Evolutionary conservation across 2,888 invertebrate genomes (phyloP).

Genomic region (Ormyrus nitidulus): DNA sequence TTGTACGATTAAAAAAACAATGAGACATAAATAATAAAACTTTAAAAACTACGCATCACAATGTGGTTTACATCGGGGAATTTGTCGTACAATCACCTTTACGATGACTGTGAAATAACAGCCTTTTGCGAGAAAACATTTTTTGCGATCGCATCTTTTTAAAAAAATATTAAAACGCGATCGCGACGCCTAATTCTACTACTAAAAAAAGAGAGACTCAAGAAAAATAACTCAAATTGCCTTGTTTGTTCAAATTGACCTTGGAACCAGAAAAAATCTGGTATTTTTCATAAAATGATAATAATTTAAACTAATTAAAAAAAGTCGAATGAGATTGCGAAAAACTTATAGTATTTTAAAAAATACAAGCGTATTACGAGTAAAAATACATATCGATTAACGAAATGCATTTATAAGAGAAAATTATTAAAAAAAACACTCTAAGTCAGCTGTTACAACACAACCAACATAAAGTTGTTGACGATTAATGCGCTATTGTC

Average conservation of each 20-base stretch:
- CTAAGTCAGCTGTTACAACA: slow-evolving; percentile 63
- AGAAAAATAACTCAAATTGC: slow-evolving; percentile 32
- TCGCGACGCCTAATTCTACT: slow-evolving; percentile 35
- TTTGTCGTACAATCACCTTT: slow-evolving; percentile 58
- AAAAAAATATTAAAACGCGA: slow-evolving; percentile 25
- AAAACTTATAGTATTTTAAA: slow-evolving; percentile 41
- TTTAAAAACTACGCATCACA: slow-evolving; percentile 60
- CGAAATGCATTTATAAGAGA: slow-evolving; percentile 20
- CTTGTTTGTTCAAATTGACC: slow-evolving; percentile 12
- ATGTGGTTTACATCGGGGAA: slow-evolving; percentile 54
- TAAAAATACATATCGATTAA: slow-evolving; percentile 35
- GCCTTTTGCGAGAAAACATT: slow-evolving; percentile 59
- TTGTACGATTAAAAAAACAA: slow-evolving; percentile 47
- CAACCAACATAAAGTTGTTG: slow-evolving; percentile 63
- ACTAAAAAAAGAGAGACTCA: slow-evolving; percentile 35
- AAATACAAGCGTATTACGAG: slow-evolving; percentile 36
- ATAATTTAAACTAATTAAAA: slow-evolving; percentile 44
- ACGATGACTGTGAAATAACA: slow-evolving; percentile 65
- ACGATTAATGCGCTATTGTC: slow-evolving; percentile 48
- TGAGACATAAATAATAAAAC: slow-evolving; percentile 54
- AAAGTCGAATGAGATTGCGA: slow-evolving; percentile 42
- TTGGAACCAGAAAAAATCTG: slow-evolving; percentile 1
- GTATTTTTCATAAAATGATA: slow-evolving; percentile 17
- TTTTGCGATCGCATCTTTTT: slow-evolving; percentile 15
- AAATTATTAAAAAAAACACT: slow-evolving; percentile 22